Evolutionary conservation across 2,797 vertebrate genomes (phyloP).

Genomic region (Peromyscus attwateri): DNA sequence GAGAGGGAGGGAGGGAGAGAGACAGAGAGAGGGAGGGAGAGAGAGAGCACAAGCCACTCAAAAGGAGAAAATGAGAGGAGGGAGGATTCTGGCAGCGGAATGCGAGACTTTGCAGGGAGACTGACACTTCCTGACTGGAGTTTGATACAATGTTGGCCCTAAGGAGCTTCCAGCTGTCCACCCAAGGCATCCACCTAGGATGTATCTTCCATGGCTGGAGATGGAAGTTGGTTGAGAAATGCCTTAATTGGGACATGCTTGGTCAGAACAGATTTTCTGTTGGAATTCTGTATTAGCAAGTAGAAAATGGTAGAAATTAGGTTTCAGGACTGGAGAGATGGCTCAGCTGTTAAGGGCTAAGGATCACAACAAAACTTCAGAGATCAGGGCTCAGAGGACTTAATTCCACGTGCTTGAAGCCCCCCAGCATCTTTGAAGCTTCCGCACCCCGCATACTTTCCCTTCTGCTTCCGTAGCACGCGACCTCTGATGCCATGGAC

Average conservation of each 20-base stretch:
- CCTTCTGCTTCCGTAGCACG: background rate
- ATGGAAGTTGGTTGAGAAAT: conserved; percentile 47
- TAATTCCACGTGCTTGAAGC: background rate
- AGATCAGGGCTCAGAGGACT: background rate
- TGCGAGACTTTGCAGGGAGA: conserved; percentile 28
- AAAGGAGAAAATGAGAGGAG: background rate
- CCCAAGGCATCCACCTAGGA: background rate
- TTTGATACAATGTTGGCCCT: background rate
- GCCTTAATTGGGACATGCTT: background rate
- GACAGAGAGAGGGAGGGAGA: background rate
- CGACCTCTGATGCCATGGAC: background rate
- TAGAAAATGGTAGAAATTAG: background rate
- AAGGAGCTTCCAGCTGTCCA: conserved; percentile 62
- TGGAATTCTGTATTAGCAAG: background rate
- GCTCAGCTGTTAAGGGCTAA: background rate
- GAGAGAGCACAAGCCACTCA: background rate
- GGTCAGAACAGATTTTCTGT: conserved; percentile 81
- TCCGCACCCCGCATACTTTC: background rate
- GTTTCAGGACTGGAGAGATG: background rate
- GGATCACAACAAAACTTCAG: background rate
- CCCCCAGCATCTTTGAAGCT: background rate
- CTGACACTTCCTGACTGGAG: conserved; percentile 27
- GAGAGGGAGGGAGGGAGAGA: background rate
- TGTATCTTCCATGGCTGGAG: conserved; percentile 43
- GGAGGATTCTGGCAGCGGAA: background rate